Evolutionary conservation across 2,797 vertebrate species (phyloP), one percentile per base, ranked within the genome.

Genomic region (Tinamus major): DNA sequence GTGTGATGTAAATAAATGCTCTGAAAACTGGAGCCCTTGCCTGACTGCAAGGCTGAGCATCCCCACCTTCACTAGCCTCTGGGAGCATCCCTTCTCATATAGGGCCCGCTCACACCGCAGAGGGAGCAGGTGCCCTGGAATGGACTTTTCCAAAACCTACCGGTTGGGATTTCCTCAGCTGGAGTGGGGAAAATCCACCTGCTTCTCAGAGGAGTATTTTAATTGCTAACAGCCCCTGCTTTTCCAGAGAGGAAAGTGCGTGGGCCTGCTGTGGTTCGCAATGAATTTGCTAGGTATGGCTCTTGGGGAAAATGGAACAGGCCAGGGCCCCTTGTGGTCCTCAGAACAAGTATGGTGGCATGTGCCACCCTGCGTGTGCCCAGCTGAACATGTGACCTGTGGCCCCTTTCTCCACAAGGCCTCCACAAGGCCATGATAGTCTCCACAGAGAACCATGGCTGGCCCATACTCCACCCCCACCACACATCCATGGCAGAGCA

Each of bases 251-350:
- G 17, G 7, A 85, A 65, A 15, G 55, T 1, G 3, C 65, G 19
- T 0, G 0, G 23, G 11, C 44, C 17, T 79, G 27, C 55, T 62
- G 16, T 64, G 53, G 10, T 68, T 67, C 56, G 23, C 31, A 64
- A 24, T 39, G 41, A 78, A 58, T 3, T 71, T 72, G 21, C 18
- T 14, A 72, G 14, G 41, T 49, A 6, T 56, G 37, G 10, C 33
- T 82, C 5, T 59, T 0, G 0, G 18, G 39, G 77, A n/a, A 69
- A 76, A 37, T 10, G 64, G 69, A 90, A 64, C 26, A 61, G 89
- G 11, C 8, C 42, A 90, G n/a, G 16, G 14, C 20, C 15, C 14
- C 5, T 61, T 92, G 33, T 79, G 29, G 12, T n/a, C 24, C 24
- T 46, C 23, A 55, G 9, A 90, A 59, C 39, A 81, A 86, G 20